Conservation (phyloP, 1,140 invertebrate species). For the Melanaphis sacchari region DNA sequence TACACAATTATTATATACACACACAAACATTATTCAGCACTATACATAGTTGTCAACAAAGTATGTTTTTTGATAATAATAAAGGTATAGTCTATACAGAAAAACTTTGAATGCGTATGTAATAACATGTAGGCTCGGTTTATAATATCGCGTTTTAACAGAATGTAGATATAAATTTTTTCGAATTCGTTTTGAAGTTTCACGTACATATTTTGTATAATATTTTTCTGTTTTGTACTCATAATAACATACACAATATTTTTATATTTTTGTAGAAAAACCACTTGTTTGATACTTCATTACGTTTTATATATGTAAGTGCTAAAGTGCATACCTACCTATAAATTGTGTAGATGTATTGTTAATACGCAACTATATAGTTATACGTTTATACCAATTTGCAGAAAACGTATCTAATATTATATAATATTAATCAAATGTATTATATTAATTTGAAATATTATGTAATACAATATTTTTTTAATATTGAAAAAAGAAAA, state of each 20-base stretch:
- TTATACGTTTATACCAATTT: neutral
- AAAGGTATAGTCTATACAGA: neutral
- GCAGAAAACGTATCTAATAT: neutral
- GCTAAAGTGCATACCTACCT: no score
- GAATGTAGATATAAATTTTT: neutral
- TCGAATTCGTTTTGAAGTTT: neutral
- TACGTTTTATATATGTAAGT: neutral
- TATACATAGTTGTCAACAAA: neutral
- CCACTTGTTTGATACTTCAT: slow-evolving; percentile 24
- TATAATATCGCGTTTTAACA: neutral
- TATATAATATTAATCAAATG: neutral
- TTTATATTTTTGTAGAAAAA: neutral
- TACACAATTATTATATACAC: no score
- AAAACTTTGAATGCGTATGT: neutral
- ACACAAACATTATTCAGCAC: neutral
- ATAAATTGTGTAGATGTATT: neutral
- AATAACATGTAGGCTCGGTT: neutral
- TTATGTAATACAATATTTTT: neutral
- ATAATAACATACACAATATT: no score
- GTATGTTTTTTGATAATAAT: neutral
- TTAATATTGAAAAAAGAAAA: neutral
- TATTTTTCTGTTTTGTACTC: neutral
- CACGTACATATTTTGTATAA: neutral
- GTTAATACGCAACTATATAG: no score
- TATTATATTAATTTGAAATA: neutral